These are phyloP conservation scores for Sebastiscus albofasciatus DNA, from an alignment of 2,797 vertebrate genomes.

Conservation along the genomic window DNA sequence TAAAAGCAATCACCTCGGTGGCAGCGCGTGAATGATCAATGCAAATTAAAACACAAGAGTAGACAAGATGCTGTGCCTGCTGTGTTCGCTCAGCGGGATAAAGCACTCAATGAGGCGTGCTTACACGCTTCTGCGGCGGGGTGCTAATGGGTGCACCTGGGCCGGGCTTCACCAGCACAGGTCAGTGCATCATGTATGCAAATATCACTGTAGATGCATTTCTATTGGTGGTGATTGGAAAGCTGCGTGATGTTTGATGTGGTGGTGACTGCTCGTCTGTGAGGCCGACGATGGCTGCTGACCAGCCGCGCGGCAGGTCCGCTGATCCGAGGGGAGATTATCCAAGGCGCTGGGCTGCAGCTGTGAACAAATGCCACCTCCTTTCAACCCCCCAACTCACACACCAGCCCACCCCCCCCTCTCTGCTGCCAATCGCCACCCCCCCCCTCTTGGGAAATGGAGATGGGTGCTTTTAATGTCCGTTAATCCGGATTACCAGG, in stretches of 20 bases:
- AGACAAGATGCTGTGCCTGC: constrained; percentile 42
- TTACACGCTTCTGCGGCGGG: constrained; percentile 40
- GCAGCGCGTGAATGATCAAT: constrained; percentile 21
- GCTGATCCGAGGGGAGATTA: constrained; percentile 71
- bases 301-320: constrained; percentile 34
- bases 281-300: constrained; percentile 36
- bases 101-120: constrained; percentile 52
- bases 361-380: constrained; percentile 76
- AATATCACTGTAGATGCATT: constrained; percentile 19
- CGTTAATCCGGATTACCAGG: constrained; percentile 84
- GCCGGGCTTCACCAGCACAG: constrained; percentile 31
- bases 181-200: constrained; percentile 46
- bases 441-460: constrained; percentile 74
- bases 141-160: constrained; percentile 66
- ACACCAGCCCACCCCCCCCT: constrained; percentile 34
- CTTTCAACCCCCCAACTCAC: constrained; percentile 21
- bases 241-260: constrained; percentile 21
- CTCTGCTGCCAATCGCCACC: too few species aligned
- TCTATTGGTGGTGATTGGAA: not conserved
- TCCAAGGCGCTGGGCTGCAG: constrained; percentile 68
- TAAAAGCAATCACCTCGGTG: not conserved
- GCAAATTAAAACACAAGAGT: constrained; percentile 53
- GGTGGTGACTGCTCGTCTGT: constrained; percentile 23
- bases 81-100: constrained; percentile 64
- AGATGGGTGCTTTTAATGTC: constrained; percentile 81